A percentile compares a stretch with the other conserved stretches of the same genome.
phyloP scores from a whole-genome alignment of 2,113 vertebrate genomes.

The Meriones unguiculatus region DNA sequence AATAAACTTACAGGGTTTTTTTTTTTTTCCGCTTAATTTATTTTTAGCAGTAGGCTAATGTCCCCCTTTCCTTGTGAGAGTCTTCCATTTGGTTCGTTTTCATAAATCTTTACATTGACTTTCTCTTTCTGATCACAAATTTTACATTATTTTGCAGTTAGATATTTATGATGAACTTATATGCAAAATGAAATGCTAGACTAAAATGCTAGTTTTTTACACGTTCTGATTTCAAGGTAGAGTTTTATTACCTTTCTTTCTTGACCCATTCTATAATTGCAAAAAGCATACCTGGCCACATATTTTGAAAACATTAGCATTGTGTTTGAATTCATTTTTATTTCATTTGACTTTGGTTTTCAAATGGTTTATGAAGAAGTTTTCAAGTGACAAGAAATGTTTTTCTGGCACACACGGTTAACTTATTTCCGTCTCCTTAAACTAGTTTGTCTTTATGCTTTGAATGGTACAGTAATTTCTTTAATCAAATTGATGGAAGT shows the following conservation, averaged over 20 bases:
- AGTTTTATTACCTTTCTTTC: slow-evolving; percentile 24
- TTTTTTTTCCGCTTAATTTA: slow-evolving; percentile 13
- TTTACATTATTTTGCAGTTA: slow-evolving; percentile 20
- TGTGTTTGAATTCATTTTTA: slow-evolving; percentile 49
- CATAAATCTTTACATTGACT: not conserved
- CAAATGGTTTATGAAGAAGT: slow-evolving; percentile 80
- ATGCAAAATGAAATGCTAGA: not conserved
- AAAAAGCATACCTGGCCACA: not conserved
- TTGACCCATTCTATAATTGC: not conserved
- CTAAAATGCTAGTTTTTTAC: not conserved
- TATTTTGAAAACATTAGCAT: slow-evolving; percentile 31
- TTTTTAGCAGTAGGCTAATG: not conserved
- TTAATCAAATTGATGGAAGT: slow-evolving; percentile 99
- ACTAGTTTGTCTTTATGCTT: slow-evolving; percentile 93
- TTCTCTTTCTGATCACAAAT: not conserved
- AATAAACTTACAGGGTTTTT: not conserved
- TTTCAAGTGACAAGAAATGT: slow-evolving; percentile 84
- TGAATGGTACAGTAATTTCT: slow-evolving; percentile 99
- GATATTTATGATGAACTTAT: slow-evolving; percentile 2
- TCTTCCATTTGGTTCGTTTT: not conserved
- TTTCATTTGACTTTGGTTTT: slow-evolving; percentile 68
- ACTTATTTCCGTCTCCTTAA: slow-evolving; percentile 91
- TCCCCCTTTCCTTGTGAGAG: not conserved
- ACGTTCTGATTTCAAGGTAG: not conserved
- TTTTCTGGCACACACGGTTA: slow-evolving; percentile 90